phyloP scores from a whole-genome alignment of 1,140 invertebrate species.

The Telenomus remus region DNA sequence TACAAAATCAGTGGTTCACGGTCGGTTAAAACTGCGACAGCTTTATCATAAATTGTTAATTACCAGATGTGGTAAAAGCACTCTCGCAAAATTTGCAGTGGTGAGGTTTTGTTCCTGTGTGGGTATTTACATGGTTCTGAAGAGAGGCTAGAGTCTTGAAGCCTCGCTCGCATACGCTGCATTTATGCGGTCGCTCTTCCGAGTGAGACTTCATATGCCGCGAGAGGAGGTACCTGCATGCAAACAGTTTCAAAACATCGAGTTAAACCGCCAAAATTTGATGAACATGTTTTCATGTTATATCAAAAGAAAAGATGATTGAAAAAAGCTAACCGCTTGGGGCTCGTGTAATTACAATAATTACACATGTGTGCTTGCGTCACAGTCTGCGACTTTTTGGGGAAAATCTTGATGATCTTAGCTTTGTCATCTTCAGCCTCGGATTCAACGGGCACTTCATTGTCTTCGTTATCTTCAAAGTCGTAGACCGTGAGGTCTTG shows the following conservation, averaged over 20 bases:
- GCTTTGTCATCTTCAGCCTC: constrained; percentile 83
- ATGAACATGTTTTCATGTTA: no score
- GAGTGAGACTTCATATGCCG: constrained; percentile 97
- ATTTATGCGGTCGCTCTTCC: constrained; percentile 95
- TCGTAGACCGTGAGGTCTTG: constrained; percentile 81
- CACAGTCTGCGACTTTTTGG: constrained; percentile 83
- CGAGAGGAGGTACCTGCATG: constrained; percentile 85
- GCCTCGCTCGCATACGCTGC: constrained; percentile 93
- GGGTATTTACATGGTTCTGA: constrained; percentile 97
- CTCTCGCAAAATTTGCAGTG: constrained; percentile 94
- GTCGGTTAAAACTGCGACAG: no score
- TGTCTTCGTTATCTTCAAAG: constrained; percentile 80
- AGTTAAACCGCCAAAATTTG: no score
- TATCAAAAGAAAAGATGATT: constrained; percentile 10
- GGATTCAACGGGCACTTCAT: constrained; percentile 77
- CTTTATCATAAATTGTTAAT: not conserved
- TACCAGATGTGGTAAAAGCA: constrained; percentile 95
- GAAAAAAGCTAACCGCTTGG: constrained; percentile 79
- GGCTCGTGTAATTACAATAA: constrained; percentile 93
- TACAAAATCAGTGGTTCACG: no score
- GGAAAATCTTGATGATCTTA: constrained; percentile 81
- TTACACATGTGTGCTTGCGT: constrained; percentile 88
- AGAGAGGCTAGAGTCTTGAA: constrained; percentile 96
- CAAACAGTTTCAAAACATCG: constrained; percentile 2
- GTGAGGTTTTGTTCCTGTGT: constrained; percentile 96